These are phyloP conservation scores for Pecten maximus DNA, from an alignment of 2,888 invertebrate genomes.

Conservation along the genomic window DNA sequence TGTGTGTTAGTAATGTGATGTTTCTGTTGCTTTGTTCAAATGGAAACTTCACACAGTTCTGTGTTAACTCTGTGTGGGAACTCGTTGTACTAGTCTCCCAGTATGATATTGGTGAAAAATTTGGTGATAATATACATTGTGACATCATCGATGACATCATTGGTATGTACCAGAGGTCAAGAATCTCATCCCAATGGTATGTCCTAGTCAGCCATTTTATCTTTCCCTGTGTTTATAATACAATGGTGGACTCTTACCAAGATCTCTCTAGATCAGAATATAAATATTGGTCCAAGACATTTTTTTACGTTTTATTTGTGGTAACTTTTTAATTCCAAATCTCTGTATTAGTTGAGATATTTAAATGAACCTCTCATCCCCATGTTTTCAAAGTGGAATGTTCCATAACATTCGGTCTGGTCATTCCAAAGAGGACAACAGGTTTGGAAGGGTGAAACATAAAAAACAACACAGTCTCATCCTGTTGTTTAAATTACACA, in stretches of 20 bases:
- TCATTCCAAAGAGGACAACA: slow-evolving; percentile 13
- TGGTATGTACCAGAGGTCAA: neutral
- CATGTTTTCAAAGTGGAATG: neutral
- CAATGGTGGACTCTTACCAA: neutral
- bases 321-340: slow-evolving; percentile 12
- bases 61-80: neutral
- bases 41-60: neutral
- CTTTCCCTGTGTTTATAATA: neutral
- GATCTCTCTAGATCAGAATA: neutral
- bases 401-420: neutral
- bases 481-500: neutral
- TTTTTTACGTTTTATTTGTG: neutral
- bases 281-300: neutral
- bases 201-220: neutral
- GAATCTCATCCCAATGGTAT: neutral
- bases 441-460: neutral
- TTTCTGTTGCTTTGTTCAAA: neutral
- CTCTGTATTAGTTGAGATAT: neutral
- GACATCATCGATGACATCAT: neutral
- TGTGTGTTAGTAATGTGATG: neutral
- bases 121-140: neutral
- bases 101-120: neutral
- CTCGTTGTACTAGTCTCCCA: neutral
- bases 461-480: neutral
- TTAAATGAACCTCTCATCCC: neutral